Evolutionary conservation across 1,140 invertebrate genomes (phyloP).

Genomic region (Zaprionus capensis): DNA sequence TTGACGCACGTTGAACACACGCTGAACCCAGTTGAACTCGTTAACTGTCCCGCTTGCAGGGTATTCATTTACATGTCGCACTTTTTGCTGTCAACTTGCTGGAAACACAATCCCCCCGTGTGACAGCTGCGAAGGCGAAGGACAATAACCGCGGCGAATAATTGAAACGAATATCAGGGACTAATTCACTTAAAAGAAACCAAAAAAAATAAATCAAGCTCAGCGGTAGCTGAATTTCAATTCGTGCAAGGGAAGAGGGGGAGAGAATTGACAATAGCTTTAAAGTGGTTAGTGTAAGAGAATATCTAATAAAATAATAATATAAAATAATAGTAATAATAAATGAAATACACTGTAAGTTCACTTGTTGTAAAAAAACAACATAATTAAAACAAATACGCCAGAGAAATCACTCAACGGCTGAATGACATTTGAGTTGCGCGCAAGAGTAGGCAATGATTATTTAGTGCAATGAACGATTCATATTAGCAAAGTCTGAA

Average conservation of each 20-base stretch:
- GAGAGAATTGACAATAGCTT: too few relatives aligned
- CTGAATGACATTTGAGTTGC: too few relatives aligned
- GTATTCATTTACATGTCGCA: constrained; percentile 5
- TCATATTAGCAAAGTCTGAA: too few relatives aligned
- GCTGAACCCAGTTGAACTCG: constrained; percentile 5
- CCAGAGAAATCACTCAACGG: too few relatives aligned
- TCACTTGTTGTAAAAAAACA: too few relatives aligned
- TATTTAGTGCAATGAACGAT: too few relatives aligned
- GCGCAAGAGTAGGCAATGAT: constrained; percentile 1
- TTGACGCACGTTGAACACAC: constrained; percentile 10
- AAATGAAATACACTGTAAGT: too few relatives aligned
- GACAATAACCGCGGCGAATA: background rate
- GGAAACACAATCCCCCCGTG: background rate
- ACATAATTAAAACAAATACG: too few relatives aligned
- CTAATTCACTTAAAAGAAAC: background rate
- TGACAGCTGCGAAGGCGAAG: background rate
- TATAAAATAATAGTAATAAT: too few relatives aligned
- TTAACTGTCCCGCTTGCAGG: background rate
- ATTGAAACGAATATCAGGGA: background rate
- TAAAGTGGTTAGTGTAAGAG: too few relatives aligned
- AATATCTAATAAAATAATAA: too few relatives aligned
- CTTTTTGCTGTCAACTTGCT: background rate
- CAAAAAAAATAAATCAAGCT: background rate
- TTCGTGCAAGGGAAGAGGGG: background rate
- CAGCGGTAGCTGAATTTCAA: background rate